Conservation (phyloP, 2,888 invertebrate genomes). For the Cephus spinipes region DNA sequence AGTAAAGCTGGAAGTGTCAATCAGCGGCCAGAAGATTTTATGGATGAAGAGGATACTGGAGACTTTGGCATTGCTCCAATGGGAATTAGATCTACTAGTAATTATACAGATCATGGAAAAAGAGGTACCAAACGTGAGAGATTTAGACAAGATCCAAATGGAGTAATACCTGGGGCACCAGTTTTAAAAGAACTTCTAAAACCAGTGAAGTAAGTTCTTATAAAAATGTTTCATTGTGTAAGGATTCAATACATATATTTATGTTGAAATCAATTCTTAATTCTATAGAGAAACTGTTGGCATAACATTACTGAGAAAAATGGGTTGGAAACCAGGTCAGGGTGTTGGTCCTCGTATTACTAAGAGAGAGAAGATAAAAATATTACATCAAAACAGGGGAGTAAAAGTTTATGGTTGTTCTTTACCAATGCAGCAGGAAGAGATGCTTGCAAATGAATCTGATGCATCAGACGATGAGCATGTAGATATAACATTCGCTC, state of each 20-base stretch:
- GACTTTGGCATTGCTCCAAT: constrained; percentile 96
- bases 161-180: constrained; percentile 69
- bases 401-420: constrained; percentile 70
- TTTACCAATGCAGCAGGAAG: constrained; percentile 52
- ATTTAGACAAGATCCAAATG: constrained; percentile 49
- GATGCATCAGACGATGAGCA: constrained; percentile 70
- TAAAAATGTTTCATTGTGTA: background rate
- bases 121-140: constrained; percentile 60
- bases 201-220: constrained; percentile 67
- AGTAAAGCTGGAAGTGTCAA: constrained; percentile 72
- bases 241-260: constrained; percentile 6
- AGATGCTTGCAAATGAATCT: constrained; percentile 47
- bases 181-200: constrained; percentile 70
- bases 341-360: constrained; percentile 78
- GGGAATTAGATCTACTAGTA: constrained; percentile 81
- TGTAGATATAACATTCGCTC: constrained; percentile 77
- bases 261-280: constrained; percentile 14
- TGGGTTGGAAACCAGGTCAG: constrained; percentile 95
- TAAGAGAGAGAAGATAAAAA: constrained; percentile 61
- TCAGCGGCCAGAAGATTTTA: constrained; percentile 91
- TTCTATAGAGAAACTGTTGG: constrained; percentile 85
- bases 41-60: constrained; percentile 97
- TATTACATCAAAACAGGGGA: constrained; percentile 48
- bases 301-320: constrained; percentile 83
- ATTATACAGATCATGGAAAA: constrained; percentile 72